These are phyloP conservation scores for Sebastes steindachneri DNA, from an alignment of 2,797 vertebrate genomes.

Conservation along the genomic window DNA sequence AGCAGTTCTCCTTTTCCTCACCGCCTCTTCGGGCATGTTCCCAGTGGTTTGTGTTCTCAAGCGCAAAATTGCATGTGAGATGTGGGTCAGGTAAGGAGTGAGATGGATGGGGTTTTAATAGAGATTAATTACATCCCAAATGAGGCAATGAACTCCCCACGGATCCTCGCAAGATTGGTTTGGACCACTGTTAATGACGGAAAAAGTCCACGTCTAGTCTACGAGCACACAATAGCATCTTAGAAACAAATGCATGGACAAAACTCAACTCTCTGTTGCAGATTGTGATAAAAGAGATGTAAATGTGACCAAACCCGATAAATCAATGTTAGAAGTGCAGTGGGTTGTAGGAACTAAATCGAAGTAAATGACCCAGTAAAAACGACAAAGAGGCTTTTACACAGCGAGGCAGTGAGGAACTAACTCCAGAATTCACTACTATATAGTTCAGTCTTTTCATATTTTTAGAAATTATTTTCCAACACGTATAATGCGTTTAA, in stretches of 20 bases:
- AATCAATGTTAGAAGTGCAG: slow-evolving; percentile 11
- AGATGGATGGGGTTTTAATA: slow-evolving; percentile 57
- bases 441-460: too few relatives aligned
- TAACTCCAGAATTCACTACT: too few relatives aligned
- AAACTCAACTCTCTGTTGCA: neutral
- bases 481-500: neutral
- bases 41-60: slow-evolving; percentile 14
- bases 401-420: neutral
- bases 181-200: slow-evolving; percentile 5
- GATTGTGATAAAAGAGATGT: neutral
- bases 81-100: slow-evolving; percentile 41
- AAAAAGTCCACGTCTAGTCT: neutral
- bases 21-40: slow-evolving; percentile 3
- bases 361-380: slow-evolving; percentile 1
- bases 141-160: slow-evolving; percentile 32
- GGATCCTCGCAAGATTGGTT: neutral
- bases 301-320: neutral
- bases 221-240: neutral
- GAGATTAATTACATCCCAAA: slow-evolving; percentile 67
- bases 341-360: neutral
- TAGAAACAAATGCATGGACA: neutral
- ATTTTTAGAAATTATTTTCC: neutral
- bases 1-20: neutral
- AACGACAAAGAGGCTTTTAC: neutral
- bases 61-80: slow-evolving; percentile 20